These are phyloP conservation scores for Cosmia pyralina DNA, from an alignment of 2,888 invertebrate species.

Conservation along the genomic window DNA sequence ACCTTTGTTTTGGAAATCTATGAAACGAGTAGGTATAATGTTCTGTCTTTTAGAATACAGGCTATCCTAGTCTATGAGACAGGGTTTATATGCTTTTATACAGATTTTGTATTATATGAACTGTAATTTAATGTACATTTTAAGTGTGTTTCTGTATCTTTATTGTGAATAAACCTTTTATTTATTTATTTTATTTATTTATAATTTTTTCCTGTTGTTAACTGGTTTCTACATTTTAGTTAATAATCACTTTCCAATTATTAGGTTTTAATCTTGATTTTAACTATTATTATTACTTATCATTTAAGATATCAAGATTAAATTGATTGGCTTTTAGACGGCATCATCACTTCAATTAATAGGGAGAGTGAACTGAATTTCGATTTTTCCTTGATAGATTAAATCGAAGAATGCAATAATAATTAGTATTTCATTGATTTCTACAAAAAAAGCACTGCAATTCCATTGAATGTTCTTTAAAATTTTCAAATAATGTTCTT, in stretches of 20 bases:
- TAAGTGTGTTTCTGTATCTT: no score
- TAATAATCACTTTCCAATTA: background rate
- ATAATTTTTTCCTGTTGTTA: background rate
- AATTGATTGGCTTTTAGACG: conserved; percentile 18
- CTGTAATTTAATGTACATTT: no score
- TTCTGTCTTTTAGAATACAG: no score
- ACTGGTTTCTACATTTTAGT: background rate
- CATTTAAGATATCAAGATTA: conserved; percentile 22
- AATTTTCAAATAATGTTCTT: background rate
- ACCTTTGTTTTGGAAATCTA: background rate
- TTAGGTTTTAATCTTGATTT: conserved; percentile 22
- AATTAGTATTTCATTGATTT: background rate
- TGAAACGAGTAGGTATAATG: background rate
- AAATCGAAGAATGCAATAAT: background rate
- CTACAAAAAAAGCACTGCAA: background rate
- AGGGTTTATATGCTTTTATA: no score
- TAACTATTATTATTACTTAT: conserved; percentile 20
- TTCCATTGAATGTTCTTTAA: background rate
- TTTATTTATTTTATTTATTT: no score
- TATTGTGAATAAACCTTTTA: no score
- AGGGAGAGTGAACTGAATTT: conserved; percentile 2
- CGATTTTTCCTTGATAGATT: conserved; percentile 13
- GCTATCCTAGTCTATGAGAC: no score
- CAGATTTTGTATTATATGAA: no score
- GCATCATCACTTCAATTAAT: background rate